phyloP scores from a whole-genome alignment of 35 echinoderm and acorn worm species.

The Holothuria glaberrima region DNA sequence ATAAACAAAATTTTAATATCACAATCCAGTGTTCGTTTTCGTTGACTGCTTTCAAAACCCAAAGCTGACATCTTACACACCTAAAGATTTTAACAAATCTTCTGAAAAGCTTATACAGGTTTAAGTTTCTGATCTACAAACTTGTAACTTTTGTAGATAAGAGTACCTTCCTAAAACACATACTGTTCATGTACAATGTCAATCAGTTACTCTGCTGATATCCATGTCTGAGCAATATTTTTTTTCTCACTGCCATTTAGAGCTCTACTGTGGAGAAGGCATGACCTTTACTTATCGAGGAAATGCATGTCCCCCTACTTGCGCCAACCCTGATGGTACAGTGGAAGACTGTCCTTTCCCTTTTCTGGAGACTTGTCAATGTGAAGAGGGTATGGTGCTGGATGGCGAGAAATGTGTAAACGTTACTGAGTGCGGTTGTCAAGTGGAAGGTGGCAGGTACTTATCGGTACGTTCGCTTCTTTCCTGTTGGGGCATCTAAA shows the following conservation, averaged over 20 bases:
- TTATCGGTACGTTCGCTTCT: background rate
- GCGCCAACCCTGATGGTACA: background rate
- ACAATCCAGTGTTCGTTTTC: too few species aligned
- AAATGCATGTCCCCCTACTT: slow-evolving; percentile 26
- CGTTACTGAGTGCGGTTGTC: background rate
- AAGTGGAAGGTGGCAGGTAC: background rate
- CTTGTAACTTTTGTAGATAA: too few species aligned
- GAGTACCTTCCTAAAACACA: too few species aligned
- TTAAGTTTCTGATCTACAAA: too few species aligned
- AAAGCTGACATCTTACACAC: background rate
- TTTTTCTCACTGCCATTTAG: background rate
- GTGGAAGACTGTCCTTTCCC: background rate
- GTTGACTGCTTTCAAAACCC: too few species aligned
- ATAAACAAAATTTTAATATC: too few species aligned
- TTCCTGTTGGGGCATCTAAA: too few species aligned
- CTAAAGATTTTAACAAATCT: background rate
- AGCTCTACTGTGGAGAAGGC: slow-evolving; percentile 3
- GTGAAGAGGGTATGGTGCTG: slow-evolving; percentile 2
- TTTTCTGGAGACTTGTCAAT: slow-evolving; percentile 14
- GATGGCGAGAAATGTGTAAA: background rate
- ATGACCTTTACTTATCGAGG: slow-evolving; percentile 7
- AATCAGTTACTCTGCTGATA: too few species aligned
- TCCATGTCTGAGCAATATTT: too few species aligned
- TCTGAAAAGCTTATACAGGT: background rate
- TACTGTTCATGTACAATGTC: too few species aligned